Conservation (phyloP, 1,140 invertebrate species). For the Cherax destructor region DNA sequence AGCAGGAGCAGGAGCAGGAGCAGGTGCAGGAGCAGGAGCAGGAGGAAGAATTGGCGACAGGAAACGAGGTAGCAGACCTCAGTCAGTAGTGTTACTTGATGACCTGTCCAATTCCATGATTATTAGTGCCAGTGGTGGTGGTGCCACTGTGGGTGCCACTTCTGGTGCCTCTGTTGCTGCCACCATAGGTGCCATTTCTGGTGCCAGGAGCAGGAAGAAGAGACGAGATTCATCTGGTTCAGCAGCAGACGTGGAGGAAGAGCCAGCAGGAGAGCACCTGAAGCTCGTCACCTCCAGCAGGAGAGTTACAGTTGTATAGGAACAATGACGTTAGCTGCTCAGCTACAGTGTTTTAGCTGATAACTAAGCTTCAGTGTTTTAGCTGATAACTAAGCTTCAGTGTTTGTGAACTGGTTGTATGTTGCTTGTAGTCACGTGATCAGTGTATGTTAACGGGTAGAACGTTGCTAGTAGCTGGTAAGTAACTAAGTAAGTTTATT, state of each 20-base stretch:
- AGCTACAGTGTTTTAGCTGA: too few species aligned
- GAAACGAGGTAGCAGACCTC: neutral
- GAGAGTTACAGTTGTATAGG: slow-evolving; percentile 28
- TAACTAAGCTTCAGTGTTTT: too few species aligned
- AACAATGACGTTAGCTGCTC: too few species aligned
- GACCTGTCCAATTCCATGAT: neutral
- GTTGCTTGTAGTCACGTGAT: too few species aligned
- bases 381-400: too few species aligned
- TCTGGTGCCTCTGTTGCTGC: too few species aligned
- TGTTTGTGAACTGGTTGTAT: too few species aligned
- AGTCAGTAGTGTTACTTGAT: neutral
- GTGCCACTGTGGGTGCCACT: neutral
- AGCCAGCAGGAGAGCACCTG: neutral
- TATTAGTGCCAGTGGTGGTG: neutral
- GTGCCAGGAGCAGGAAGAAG: neutral
- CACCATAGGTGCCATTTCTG: too few species aligned
- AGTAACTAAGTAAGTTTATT: too few species aligned
- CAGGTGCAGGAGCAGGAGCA: neutral
- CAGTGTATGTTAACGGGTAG: too few species aligned
- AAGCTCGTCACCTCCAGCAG: slow-evolving; percentile 11
- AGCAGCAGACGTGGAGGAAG: neutral
- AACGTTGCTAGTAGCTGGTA: too few species aligned
- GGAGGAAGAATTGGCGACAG: neutral
- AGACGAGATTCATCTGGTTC: neutral
- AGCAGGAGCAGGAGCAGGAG: neutral